Conservation (phyloP, 2,113 vertebrate genomes). For the Microcebus griseorufus region DNA sequence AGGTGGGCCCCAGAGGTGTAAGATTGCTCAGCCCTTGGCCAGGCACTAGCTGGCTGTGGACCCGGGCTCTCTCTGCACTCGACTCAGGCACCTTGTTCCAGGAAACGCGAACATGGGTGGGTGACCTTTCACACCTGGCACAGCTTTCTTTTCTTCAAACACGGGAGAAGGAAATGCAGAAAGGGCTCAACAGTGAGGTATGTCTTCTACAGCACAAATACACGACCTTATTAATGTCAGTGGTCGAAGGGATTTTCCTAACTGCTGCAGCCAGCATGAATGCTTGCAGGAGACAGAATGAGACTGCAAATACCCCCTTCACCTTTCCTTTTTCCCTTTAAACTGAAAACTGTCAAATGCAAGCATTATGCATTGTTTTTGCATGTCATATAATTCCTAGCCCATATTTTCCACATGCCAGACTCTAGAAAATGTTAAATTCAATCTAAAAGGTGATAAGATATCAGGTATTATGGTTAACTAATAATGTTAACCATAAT, state of each 20-base stretch:
- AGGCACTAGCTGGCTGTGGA: slow-evolving; percentile 71
- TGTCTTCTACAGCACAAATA: neutral
- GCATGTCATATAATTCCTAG: neutral
- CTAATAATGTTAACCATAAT: neutral
- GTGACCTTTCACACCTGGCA: neutral
- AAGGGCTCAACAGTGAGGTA: neutral
- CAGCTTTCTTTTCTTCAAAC: neutral
- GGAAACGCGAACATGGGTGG: slow-evolving; percentile 40
- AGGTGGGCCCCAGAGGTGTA: slow-evolving; percentile 68
- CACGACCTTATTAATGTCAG: neutral
- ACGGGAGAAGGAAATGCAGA: neutral
- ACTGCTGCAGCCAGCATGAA: neutral
- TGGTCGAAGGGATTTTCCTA: neutral
- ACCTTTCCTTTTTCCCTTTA: neutral
- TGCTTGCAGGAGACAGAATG: neutral
- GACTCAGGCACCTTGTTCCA: slow-evolving; percentile 60
- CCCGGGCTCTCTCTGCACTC: slow-evolving; percentile 56
- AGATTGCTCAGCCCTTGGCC: slow-evolving; percentile 75
- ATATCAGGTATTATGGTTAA: neutral
- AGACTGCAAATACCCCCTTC: neutral
- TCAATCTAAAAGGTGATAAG: neutral
- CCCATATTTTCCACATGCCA: neutral
- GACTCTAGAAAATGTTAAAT: neutral
- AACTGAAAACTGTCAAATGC: neutral
- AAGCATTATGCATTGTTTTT: neutral